Conservation (phyloP, 2,888 invertebrate genomes). For the Scaptomyza parva region DNA sequence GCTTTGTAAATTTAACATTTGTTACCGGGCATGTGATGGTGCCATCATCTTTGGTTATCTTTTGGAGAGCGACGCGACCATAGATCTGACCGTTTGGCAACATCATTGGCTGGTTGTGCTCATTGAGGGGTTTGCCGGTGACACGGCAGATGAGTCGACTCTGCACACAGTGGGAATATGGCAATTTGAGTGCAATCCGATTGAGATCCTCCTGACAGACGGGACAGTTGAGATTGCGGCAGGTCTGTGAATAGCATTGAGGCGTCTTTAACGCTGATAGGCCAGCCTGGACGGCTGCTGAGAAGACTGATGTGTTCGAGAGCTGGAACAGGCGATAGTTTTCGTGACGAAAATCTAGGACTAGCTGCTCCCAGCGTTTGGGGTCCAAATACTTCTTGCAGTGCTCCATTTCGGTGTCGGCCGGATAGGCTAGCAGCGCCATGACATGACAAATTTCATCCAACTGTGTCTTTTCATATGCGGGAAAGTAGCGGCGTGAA, state of each 20-base stretch:
- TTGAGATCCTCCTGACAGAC: constrained; percentile 96
- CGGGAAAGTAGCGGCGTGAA: constrained; percentile 96
- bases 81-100: constrained; percentile 99
- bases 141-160: constrained; percentile 97
- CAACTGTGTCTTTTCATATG: constrained; percentile 94
- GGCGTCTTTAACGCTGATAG: constrained; percentile 98
- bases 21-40: constrained; percentile 97
- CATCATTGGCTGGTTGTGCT: constrained; percentile 99
- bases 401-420: constrained; percentile 89
- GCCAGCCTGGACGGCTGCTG: constrained; percentile 92
- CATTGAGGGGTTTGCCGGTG: constrained; percentile 96
- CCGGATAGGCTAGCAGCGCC: constrained; percentile 97
- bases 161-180: constrained; percentile 98
- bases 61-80: constrained; percentile 95
- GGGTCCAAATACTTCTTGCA: constrained; percentile 89
- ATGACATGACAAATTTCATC: constrained; percentile 96
- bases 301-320: constrained; percentile 95
- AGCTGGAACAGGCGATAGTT: constrained; percentile 98
- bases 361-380: constrained; percentile 92
- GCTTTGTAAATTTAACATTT: constrained; percentile 94
- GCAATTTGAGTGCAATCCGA: constrained; percentile 93
- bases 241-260: constrained; percentile 90
- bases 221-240: constrained; percentile 94
- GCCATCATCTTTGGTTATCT: constrained; percentile 97
- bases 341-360: constrained; percentile 96